These are phyloP conservation scores for Arnoldichthys spilopterus DNA, from an alignment of 2,797 vertebrate species.

Conservation along the genomic window DNA sequence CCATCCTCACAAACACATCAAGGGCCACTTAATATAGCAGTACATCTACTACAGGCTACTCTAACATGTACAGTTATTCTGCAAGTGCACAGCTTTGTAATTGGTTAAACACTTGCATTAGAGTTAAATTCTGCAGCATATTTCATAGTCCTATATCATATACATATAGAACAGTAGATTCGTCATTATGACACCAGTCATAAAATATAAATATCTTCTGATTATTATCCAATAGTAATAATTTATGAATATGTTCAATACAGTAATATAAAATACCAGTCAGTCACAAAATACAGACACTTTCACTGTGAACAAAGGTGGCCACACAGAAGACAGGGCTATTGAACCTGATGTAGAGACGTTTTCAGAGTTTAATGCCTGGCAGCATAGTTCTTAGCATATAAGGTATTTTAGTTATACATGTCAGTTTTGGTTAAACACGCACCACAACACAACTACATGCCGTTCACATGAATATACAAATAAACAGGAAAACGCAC, in stretches of 20 bases:
- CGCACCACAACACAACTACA: constrained; percentile 11
- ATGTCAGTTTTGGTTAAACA: constrained; percentile 33
- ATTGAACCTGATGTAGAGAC: constrained; percentile 20
- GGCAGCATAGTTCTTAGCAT: constrained; percentile 21
- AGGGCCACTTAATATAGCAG: constrained; percentile 26
- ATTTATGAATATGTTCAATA: constrained; percentile 45
- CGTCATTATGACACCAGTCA: constrained; percentile 25
- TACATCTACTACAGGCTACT: constrained; percentile 19
- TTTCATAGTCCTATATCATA: constrained; percentile 24
- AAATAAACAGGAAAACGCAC: constrained; percentile 28
- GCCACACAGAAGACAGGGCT: constrained; percentile 25
- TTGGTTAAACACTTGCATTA: constrained; percentile 11
- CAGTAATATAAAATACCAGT: constrained; percentile 46
- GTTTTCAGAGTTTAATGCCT: constrained; percentile 14
- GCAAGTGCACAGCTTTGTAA: neutral
- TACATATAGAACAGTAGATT: constrained; percentile 2
- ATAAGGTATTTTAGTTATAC: constrained; percentile 25
- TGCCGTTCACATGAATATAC: neutral
- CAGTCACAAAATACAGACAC: constrained; percentile 39
- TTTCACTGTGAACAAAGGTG: constrained; percentile 16
- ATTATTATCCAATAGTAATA: constrained; percentile 18
- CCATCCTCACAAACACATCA: constrained; percentile 19
- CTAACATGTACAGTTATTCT: constrained; percentile 34
- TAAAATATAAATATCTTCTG: constrained; percentile 45
- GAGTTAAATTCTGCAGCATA: constrained; percentile 47